Evolutionary conservation across 1,140 invertebrate species (phyloP), one percentile per base, ranked within the genome.

Genomic region (Macrotrachela quadricornifera): DNA sequence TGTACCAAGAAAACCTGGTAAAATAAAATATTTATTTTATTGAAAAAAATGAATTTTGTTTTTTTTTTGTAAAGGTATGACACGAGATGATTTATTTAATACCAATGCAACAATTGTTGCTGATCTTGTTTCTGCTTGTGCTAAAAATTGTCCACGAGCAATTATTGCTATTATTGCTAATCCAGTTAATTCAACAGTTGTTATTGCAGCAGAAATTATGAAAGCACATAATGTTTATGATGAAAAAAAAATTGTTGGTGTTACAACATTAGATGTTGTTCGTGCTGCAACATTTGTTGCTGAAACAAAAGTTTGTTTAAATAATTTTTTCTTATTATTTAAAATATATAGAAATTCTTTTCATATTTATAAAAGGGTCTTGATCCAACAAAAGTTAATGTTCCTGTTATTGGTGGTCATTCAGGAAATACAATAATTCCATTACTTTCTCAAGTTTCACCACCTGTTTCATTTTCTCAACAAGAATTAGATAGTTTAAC

Each of bases 381-480:
- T 15, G 80, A 91, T 70, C 83, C 87, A 11, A 73, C 76, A 58
- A 75, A 79, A 54, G 80, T 91, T 0, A 78, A 79, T 60, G 78
- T 91, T 16, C 90, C 92, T 18, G 90, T 99, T 1, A 84, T 99
- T 67, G 92, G 92, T 55, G 92, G 92, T n/a, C 92, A 99, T 73
- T 85, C 90, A 45, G 92, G 92, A 51, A 80, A 91, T 49, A 97
- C 92, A 56, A 97, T 99, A 67, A 82, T 99, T 62, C 92, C 92
- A 2, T 62, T 99, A 30, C 80, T 96, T 46, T 94, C 87, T 21
- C 88, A 94, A 73, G 77, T 79, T 58, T 79, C 78, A 52, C 92
- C 91, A 1, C 69, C 76, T 6, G 71, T 74, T 21, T 64, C 73
- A 17, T 81, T 88, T 69, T 78, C 81, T 58, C 71, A 77, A 59